A percentile compares a stretch with the other conserved stretches of the same genome.
These are phyloP conservation scores for Cephalopachus bancanus DNA, from an alignment of 2,797 vertebrate genomes.

Conservation along the genomic window DNA sequence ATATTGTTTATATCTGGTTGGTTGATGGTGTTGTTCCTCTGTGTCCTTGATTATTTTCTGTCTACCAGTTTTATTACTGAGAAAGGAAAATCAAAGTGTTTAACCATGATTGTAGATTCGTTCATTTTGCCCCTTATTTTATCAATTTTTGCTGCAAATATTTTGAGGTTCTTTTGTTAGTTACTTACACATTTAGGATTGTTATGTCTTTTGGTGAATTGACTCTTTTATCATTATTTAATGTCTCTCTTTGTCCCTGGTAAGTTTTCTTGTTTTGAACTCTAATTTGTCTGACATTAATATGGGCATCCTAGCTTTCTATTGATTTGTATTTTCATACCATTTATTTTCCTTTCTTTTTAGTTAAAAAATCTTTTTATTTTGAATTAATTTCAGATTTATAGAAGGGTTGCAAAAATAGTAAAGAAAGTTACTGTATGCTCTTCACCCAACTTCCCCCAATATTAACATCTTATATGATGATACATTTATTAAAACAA, in stretches of 20 bases:
- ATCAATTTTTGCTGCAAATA: neutral
- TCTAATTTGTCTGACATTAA: slow-evolving; percentile 58
- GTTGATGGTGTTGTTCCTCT: neutral
- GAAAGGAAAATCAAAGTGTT: slow-evolving; percentile 5
- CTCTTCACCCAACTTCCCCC: slow-evolving; percentile 10
- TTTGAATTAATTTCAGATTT: slow-evolving; percentile 71
- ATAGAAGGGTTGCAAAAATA: slow-evolving; percentile 52
- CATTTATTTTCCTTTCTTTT: slow-evolving; percentile 49
- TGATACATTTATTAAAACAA: slow-evolving; percentile 48
- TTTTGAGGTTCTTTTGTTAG: slow-evolving; percentile 49
- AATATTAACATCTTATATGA: slow-evolving; percentile 47
- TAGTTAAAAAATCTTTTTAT: slow-evolving; percentile 11
- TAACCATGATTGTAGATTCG: neutral
- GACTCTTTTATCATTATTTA: slow-evolving; percentile 52
- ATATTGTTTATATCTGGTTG: neutral
- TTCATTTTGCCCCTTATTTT: neutral
- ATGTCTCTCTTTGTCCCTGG: slow-evolving; percentile 49
- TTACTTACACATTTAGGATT: neutral
- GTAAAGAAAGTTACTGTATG: neutral
- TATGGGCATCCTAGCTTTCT: slow-evolving; percentile 9
- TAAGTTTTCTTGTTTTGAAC: slow-evolving; percentile 63
- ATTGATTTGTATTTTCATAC: slow-evolving; percentile 54
- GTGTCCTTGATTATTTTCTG: slow-evolving; percentile 56
- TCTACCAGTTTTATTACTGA: slow-evolving; percentile 31
- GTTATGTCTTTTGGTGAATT: slow-evolving; percentile 40